Conservation (phyloP, 2,888 invertebrate genomes). For the Lasioglossum zephyrum region DNA sequence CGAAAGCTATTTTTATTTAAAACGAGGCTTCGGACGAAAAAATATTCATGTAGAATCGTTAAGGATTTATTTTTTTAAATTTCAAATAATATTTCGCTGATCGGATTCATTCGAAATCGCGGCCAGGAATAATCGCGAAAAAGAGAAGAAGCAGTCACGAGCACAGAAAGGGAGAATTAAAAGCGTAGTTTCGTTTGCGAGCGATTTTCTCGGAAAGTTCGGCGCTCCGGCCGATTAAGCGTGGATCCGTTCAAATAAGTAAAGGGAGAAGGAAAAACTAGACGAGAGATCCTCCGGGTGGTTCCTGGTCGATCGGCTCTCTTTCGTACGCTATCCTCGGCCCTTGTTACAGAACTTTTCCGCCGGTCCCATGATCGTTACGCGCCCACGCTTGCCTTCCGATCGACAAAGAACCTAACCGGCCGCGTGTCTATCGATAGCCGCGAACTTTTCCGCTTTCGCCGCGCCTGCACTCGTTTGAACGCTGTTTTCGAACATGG, state of each 20-base stretch:
- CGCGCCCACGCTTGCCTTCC: conserved; percentile 47
- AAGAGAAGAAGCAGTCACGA: background rate
- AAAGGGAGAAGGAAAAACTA: conserved; percentile 14
- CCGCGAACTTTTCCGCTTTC: conserved; percentile 1
- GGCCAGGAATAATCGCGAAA: background rate
- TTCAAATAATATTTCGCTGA: background rate
- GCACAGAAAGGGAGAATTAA: background rate
- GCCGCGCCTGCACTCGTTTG: background rate
- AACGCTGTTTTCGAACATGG: background rate
- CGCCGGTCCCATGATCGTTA: conserved; percentile 56
- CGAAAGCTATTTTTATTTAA: no score
- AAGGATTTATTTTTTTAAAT: background rate
- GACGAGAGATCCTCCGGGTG: conserved; percentile 42
- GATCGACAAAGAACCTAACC: conserved; percentile 33
- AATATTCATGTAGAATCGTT: background rate
- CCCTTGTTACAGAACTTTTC: conserved; percentile 66
- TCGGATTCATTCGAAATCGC: background rate
- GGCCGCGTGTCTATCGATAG: conserved; percentile 29
- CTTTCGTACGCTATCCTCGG: conserved; percentile 27
- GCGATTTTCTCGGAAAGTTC: conserved; percentile 64
- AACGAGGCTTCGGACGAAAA: background rate
- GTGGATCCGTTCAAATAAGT: conserved; percentile 26
- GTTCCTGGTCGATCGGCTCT: conserved; percentile 38
- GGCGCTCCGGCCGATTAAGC: conserved; percentile 42
- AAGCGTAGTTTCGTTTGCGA: conserved; percentile 23